These are phyloP conservation scores for Cotesia congregata DNA, from an alignment of 2,888 invertebrate genomes.

Conservation along the genomic window DNA sequence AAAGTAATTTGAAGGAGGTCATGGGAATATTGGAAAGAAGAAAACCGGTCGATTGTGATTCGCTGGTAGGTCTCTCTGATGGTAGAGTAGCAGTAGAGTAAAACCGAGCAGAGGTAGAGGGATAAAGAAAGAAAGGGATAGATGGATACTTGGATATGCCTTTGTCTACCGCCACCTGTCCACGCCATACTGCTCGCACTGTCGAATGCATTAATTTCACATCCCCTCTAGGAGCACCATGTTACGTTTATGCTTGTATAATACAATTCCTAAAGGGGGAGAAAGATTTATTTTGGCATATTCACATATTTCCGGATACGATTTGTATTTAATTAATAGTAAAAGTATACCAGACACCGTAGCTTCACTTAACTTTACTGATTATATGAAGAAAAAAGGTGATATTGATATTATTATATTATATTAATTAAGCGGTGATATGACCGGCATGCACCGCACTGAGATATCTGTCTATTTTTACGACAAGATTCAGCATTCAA, in stretches of 20 bases:
- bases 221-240: conserved; percentile 10
- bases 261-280: conserved; percentile 5
- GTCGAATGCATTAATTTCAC: conserved; percentile 38
- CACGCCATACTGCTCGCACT: conserved; percentile 38
- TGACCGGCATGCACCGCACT: not conserved
- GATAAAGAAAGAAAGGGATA: conserved; percentile 25
- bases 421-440: too few species aligned
- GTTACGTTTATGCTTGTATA: not conserved
- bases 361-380: too few species aligned
- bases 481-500: conserved; percentile 56
- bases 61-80: conserved; percentile 32
- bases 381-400: too few species aligned
- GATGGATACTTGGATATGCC: conserved; percentile 37
- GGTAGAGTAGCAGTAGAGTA: conserved; percentile 18
- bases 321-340: not conserved
- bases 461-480: conserved; percentile 54
- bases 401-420: too few species aligned
- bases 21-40: conserved; percentile 40
- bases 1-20: conserved; percentile 40
- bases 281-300: conserved; percentile 21
- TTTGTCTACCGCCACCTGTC: conserved; percentile 43
- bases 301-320: conserved; percentile 17
- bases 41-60: conserved; percentile 44
- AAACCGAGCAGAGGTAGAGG: conserved; percentile 25
- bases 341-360: too few species aligned